Conservation (phyloP, 2,113 vertebrate genomes). For the Dendrocopos noguchii region DNA sequence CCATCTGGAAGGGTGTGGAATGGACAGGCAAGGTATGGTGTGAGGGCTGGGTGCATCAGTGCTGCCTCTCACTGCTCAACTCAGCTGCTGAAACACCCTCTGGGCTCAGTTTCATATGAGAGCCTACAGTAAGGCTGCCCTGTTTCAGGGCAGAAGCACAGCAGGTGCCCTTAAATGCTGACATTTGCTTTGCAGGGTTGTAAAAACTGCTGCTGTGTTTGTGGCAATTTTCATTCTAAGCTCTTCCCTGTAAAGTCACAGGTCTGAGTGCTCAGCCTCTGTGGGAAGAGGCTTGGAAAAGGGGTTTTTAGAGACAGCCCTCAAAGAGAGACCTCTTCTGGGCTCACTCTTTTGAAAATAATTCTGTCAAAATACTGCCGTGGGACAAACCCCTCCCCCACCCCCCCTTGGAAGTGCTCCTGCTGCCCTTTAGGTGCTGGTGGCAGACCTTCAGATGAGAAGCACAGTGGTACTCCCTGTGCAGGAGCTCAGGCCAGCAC, state of each 20-base stretch:
- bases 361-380: neutral
- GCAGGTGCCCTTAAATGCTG: neutral
- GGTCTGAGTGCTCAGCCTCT: neutral
- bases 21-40: constrained; percentile 89
- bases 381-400: neutral
- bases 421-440: neutral
- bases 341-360: neutral
- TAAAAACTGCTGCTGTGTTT: neutral
- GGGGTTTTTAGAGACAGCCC: neutral
- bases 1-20: constrained; percentile 94
- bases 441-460: neutral
- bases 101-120: neutral
- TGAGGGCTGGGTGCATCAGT: fast-evolving
- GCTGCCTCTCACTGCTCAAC: neutral
- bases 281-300: neutral
- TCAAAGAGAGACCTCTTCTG: neutral
- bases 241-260: neutral
- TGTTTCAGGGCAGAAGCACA: neutral
- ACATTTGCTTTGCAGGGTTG: neutral
- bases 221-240: neutral
- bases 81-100: neutral
- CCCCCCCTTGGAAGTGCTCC: neutral
- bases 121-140: neutral
- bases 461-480: neutral
- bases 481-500: neutral